These are phyloP conservation scores for Crotalus viridis DNA, from an alignment of 2,113 vertebrate genomes.

Conservation along the genomic window DNA sequence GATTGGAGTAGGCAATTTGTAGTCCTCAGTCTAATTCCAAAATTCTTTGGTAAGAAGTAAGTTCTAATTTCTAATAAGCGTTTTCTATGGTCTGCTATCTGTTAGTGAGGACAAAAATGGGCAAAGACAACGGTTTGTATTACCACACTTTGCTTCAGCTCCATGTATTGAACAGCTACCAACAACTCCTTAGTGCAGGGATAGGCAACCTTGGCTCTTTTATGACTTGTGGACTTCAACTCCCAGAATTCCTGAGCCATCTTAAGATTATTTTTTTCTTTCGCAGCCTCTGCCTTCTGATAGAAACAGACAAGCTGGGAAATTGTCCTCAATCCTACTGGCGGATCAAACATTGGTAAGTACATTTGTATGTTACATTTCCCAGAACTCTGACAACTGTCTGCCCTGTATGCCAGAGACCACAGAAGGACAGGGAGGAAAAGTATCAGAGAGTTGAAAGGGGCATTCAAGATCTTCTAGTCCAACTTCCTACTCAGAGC, in stretches of 20 bases:
- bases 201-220: too few relatives aligned
- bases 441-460: not conserved
- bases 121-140: not conserved
- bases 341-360: not conserved
- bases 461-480: not conserved
- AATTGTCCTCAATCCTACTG: not conserved
- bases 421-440: not conserved
- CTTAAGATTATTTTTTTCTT: not conserved
- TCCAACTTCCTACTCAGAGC: not conserved
- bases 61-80: not conserved
- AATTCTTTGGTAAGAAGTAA: not conserved
- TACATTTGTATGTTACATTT: not conserved
- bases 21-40: not conserved
- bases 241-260: not conserved
- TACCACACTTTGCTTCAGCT: not conserved
- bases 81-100: not conserved
- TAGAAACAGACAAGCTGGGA: not conserved
- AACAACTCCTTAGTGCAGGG: not conserved
- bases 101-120: not conserved
- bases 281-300: not conserved
- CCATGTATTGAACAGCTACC: not conserved
- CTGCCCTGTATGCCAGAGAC: not conserved
- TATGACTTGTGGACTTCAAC: too few relatives aligned
- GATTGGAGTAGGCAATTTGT: not conserved
- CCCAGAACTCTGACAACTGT: not conserved